phyloP scores from a whole-genome alignment of 2,888 invertebrate species.

The Lepeophtheirus nordmannii region DNA sequence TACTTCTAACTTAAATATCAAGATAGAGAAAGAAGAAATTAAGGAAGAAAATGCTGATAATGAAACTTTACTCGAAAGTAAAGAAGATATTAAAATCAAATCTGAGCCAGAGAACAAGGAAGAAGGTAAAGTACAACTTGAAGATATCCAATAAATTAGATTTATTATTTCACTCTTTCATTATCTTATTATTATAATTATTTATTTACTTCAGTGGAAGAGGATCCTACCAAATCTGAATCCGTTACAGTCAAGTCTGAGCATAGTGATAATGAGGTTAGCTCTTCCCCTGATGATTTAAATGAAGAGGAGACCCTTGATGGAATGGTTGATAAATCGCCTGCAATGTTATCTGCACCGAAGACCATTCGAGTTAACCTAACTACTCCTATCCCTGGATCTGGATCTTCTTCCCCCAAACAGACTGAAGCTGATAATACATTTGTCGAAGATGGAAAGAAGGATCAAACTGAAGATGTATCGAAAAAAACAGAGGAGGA shows the following conservation, averaged over 20 bases:
- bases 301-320: conserved; percentile 11
- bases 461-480: conserved; percentile 36
- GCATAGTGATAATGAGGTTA: conserved; percentile 17
- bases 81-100: not conserved
- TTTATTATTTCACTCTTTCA: too few relatives aligned
- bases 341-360: not conserved
- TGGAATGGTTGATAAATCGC: conserved; percentile 12
- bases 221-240: conserved; percentile 27
- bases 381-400: not conserved
- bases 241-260: conserved; percentile 23
- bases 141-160: too few relatives aligned
- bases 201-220: conserved; percentile 25
- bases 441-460: conserved; percentile 47
- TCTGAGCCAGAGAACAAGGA: conserved; percentile 31
- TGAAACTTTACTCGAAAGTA: not conserved
- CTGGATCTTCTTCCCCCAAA: conserved; percentile 7
- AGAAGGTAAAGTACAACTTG: conserved; percentile 29
- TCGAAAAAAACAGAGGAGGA: conserved; percentile 32
- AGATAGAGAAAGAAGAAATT: not conserved
- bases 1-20: not conserved
- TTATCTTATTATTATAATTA: too few relatives aligned
- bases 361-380: not conserved
- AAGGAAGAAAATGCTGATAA: conserved; percentile 12
- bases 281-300: too few relatives aligned
- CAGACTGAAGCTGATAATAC: conserved; percentile 27